Evolutionary conservation across 2,888 invertebrate genomes (phyloP).

Genomic region (Oegoconia quadripuncta): DNA sequence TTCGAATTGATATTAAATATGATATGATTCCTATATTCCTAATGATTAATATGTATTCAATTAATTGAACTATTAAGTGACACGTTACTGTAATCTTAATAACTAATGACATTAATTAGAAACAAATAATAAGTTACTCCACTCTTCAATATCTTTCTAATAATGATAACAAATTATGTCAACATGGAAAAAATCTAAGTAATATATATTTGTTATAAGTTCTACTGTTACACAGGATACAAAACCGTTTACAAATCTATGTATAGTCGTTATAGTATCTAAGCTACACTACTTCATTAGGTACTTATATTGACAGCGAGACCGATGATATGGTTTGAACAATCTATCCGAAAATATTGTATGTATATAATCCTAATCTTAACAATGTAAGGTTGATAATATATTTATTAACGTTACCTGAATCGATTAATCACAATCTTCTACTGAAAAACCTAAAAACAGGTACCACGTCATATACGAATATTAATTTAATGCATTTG

Average conservation of each 20-base stretch:
- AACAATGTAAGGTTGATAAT: no score
- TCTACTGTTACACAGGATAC: slow-evolving; percentile 31
- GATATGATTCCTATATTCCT: slow-evolving; percentile 37
- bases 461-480: slow-evolving; percentile 18
- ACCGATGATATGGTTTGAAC: slow-evolving; percentile 41
- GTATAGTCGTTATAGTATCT: slow-evolving; percentile 6
- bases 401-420: no score
- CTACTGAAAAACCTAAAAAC: slow-evolving; percentile 16
- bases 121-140: no score
- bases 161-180: no score
- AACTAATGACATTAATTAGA: no score
- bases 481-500: slow-evolving; percentile 12
- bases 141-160: no score
- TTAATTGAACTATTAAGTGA: neutral
- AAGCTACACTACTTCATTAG: slow-evolving; percentile 23
- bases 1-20: slow-evolving; percentile 23
- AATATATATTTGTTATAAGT: neutral
- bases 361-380: slow-evolving; percentile 42
- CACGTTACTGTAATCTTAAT: no score
- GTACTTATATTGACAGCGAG: slow-evolving; percentile 28
- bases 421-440: slow-evolving; percentile 6
- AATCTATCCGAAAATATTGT: slow-evolving; percentile 71
- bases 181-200: neutral
- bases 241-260: slow-evolving; percentile 32
- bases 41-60: slow-evolving; percentile 21